phyloP scores from a whole-genome alignment of 2,888 invertebrate species.

The Dryadula phaetusa region DNA sequence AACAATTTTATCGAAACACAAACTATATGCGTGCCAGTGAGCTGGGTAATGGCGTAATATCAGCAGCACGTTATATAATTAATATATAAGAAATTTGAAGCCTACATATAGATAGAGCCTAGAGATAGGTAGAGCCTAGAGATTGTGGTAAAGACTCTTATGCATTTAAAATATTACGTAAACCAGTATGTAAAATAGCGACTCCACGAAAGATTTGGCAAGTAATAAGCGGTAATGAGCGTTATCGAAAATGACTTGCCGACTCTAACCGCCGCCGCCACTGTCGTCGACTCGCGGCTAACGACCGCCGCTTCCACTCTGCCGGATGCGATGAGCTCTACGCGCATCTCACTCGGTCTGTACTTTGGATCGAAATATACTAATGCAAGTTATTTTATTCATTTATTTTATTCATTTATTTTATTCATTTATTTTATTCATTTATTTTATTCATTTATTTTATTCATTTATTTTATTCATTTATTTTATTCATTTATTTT shows the following conservation, averaged over 20 bases:
- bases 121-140: no score
- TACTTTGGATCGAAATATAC: background rate
- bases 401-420: background rate
- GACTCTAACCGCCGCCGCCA: background rate
- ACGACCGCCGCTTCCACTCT: constrained; percentile 18
- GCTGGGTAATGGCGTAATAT: no score
- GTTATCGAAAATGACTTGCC: constrained; percentile 14
- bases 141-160: no score
- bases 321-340: constrained; percentile 8
- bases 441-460: no score
- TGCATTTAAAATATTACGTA: background rate
- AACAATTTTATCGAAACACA: no score
- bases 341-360: background rate
- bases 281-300: constrained; percentile 11
- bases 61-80: no score
- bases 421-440: no score
- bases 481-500: no score
- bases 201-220: background rate
- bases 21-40: no score
- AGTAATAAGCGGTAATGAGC: constrained; percentile 2
- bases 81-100: no score
- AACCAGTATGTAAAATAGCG: background rate
- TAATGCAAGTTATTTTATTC: background rate
- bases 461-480: no score
- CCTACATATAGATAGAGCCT: no score